These are phyloP conservation scores for Monochamus saltuarius DNA, from an alignment of 1,140 invertebrate species.

Conservation along the genomic window DNA sequence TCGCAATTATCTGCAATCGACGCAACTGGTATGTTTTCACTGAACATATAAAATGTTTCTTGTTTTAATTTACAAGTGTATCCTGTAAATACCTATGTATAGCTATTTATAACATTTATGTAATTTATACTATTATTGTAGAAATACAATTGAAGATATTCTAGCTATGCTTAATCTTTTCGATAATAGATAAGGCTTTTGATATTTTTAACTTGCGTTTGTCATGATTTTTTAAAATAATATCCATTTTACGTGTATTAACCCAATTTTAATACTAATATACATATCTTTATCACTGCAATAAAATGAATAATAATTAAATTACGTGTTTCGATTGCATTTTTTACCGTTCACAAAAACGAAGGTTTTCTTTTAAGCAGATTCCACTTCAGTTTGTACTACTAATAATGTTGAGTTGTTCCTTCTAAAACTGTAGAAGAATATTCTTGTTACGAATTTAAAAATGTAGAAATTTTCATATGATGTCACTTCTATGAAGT, in stretches of 20 bases:
- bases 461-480: slow-evolving; percentile 20
- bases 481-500: slow-evolving; percentile 39
- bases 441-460: slow-evolving; percentile 49
- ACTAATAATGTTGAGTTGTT: slow-evolving; percentile 13
- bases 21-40: slow-evolving; percentile 31
- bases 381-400: not conserved
- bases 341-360: not conserved
- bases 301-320: slow-evolving; percentile 23
- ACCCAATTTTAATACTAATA: slow-evolving; percentile 2
- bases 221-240: not conserved
- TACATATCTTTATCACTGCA: slow-evolving; percentile 33
- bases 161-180: slow-evolving; percentile 31
- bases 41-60: slow-evolving; percentile 33
- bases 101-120: slow-evolving; percentile 45
- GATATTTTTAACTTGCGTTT: slow-evolving; percentile 3
- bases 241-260: not conserved
- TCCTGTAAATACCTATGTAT: slow-evolving; percentile 52
- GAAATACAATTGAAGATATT: slow-evolving; percentile 32
- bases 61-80: slow-evolving; percentile 30
- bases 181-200: slow-evolving; percentile 3
- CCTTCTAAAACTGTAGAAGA: slow-evolving; percentile 25
- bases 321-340: not conserved
- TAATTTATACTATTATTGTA: slow-evolving; percentile 35
- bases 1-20: no score
- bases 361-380: not conserved